Base-by-base conservation (phyloP, 2,113 vertebrate genomes). In the Dasyprocta punctata region DNA sequence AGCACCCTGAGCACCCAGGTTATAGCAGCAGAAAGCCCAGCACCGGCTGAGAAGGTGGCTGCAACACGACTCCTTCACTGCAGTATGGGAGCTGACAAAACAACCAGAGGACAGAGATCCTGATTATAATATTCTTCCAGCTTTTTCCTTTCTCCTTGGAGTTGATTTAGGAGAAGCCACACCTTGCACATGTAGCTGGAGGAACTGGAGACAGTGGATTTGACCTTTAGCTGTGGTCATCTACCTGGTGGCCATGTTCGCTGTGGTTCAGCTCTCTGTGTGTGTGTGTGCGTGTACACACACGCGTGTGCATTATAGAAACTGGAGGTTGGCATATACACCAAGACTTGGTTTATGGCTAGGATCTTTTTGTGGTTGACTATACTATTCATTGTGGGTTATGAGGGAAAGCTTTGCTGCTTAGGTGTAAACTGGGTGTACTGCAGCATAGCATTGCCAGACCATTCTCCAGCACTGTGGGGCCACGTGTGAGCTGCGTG, bases 331-430 rank as follows among this genome's bases (percentile, higher is more conserved):
- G 99, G 99, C 90, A 99, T 99, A 84, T 99, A 99, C 95, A 99
- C 99, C 85, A 99, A 99, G 98, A 99, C 99, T 71, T 99, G 99
- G 99, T 99, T 99, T 98, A 99, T 99, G 0, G 99, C 99, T 86
- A 99, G 99, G 36, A 99, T 99, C 97, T 99, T 99, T 98, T 98
- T 99, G 52, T 99, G 99, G 16, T 99, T 99, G 99, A 99, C 99
- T 17, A 99, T 99, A 99, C 97, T 99, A 99, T 98, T 99, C 99
- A 0, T 99, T 99, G 0, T 99, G 99, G 99, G 98, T 99, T 54
- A 99, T 99, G 99, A 99, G 99, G 99, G 99, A 99, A 69, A 69
- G 67, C 38, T 20, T 69, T n/a, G 67, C 36, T 69, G 3, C 36
- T 19, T 69, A n/a, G 17, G 67, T 69, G 33, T 38, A 99, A 99